phyloP scores from a whole-genome alignment of 2,113 vertebrate species.

The Chlorodrepanis virens region DNA sequence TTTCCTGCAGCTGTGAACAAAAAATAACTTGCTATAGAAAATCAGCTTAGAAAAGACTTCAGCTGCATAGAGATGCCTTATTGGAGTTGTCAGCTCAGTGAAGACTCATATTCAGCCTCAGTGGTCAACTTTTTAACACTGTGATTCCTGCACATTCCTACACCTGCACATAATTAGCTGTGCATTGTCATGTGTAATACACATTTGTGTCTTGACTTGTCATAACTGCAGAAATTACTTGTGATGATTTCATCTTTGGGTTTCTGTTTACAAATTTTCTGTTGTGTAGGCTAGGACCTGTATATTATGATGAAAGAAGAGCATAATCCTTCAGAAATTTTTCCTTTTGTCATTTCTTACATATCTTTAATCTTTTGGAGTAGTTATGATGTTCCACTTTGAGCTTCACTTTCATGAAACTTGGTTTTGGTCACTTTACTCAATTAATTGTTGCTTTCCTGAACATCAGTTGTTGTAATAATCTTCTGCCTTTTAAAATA shows the following conservation, averaged over 20 bases:
- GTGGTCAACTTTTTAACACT: rapidly evolving
- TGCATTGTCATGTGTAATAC: background rate
- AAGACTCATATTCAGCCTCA: background rate
- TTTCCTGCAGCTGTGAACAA: background rate
- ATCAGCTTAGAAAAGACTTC: background rate
- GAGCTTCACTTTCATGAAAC: background rate
- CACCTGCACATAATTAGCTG: background rate
- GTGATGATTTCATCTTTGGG: background rate
- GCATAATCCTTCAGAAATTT: background rate
- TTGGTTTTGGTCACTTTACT: background rate
- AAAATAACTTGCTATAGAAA: background rate
- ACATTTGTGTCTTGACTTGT: background rate
- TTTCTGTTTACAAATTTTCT: background rate
- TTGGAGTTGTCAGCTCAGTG: background rate
- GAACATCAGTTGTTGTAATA: background rate
- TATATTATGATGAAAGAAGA: background rate
- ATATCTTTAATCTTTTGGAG: background rate
- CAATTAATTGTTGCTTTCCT: background rate
- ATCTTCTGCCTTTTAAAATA: background rate
- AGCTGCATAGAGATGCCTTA: background rate
- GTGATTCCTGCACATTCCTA: background rate
- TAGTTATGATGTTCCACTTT: background rate
- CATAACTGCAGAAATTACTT: background rate
- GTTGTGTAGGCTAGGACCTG: background rate
- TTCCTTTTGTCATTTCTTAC: background rate